Evolutionary conservation across 2,113 vertebrate species (phyloP).

Genomic region (Hypomesus transpacificus): DNA sequence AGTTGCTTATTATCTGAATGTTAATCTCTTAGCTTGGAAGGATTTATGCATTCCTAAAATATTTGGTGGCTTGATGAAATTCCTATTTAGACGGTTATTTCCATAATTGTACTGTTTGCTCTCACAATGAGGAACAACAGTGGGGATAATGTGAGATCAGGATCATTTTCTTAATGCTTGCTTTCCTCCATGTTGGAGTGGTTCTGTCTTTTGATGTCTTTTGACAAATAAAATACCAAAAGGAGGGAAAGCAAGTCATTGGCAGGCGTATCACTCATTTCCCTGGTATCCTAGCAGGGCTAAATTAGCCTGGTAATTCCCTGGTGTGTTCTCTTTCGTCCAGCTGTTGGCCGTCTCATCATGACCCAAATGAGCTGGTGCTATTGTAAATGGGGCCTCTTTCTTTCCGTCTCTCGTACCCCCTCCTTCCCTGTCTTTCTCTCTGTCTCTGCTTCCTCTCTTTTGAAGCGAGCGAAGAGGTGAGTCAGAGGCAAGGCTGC

Average conservation of each 20-base stretch:
- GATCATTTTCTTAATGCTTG: neutral
- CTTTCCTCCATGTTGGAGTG: neutral
- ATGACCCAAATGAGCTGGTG: constrained; percentile 27
- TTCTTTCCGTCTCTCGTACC: neutral
- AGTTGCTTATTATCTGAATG: no score
- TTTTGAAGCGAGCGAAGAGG: neutral
- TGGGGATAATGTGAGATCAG: no score
- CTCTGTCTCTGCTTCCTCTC: neutral
- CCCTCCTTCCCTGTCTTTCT: neutral
- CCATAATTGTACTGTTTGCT: no score
- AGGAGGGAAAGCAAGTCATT: no score
- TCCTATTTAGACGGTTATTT: no score
- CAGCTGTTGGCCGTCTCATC: constrained; percentile 31
- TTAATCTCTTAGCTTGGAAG: no score
- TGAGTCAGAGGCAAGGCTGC: no score
- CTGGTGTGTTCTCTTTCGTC: constrained; percentile 31
- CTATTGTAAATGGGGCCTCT: constrained; percentile 10
- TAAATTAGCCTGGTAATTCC: constrained; percentile 21
- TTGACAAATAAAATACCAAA: no score
- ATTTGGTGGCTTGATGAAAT: no score
- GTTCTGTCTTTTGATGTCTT: neutral
- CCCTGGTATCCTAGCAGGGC: constrained; percentile 25
- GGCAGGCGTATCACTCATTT: no score
- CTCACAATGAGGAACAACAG: no score
- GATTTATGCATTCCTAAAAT: no score